These are phyloP conservation scores for Oryzias sinensis DNA, from an alignment of 2,797 vertebrate genomes.

Conservation along the genomic window DNA sequence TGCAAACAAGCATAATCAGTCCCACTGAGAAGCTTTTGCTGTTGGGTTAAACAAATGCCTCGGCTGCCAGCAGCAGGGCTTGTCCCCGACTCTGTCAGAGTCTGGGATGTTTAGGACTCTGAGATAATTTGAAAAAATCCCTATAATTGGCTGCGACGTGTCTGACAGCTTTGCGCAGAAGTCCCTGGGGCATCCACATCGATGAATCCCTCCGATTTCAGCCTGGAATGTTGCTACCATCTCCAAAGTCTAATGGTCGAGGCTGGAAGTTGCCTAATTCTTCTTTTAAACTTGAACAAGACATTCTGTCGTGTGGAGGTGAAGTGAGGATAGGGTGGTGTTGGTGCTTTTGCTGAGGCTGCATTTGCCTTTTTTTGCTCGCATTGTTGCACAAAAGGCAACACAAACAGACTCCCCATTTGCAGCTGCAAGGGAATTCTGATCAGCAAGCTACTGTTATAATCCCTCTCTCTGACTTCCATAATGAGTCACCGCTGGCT, in stretches of 20 bases:
- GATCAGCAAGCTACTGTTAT: slow-evolving; percentile 3
- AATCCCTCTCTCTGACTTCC: slow-evolving; percentile 10
- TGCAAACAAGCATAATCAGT: slow-evolving; percentile 55
- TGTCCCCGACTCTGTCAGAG: slow-evolving; percentile 44
- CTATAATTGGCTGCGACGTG: slow-evolving; percentile 60
- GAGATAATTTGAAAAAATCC: slow-evolving; percentile 53
- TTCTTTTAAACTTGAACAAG: slow-evolving; percentile 12
- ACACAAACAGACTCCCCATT: neutral
- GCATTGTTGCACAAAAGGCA: neutral
- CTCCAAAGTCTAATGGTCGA: slow-evolving; percentile 22
- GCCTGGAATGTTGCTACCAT: slow-evolving; percentile 13
- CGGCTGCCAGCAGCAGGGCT: slow-evolving; percentile 43
- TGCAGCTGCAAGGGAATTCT: slow-evolving; percentile 3
- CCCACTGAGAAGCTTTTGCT: slow-evolving; percentile 39
- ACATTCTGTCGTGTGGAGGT: neutral
- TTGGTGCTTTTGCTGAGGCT: neutral
- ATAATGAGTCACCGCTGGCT: slow-evolving; percentile 14
- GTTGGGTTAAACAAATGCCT: slow-evolving; percentile 57
- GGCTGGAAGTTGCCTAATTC: slow-evolving; percentile 18
- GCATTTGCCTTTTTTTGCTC: slow-evolving; percentile 2
- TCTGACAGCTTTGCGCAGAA: slow-evolving; percentile 46
- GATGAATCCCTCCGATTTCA: slow-evolving; percentile 50
- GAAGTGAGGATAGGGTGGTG: neutral
- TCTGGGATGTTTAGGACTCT: slow-evolving; percentile 37
- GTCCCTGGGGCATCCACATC: slow-evolving; percentile 32